Evolutionary conservation across 2,113 vertebrate genomes (phyloP), one percentile per base, ranked within the genome.

Genomic region (Parotia lawesii): DNA sequence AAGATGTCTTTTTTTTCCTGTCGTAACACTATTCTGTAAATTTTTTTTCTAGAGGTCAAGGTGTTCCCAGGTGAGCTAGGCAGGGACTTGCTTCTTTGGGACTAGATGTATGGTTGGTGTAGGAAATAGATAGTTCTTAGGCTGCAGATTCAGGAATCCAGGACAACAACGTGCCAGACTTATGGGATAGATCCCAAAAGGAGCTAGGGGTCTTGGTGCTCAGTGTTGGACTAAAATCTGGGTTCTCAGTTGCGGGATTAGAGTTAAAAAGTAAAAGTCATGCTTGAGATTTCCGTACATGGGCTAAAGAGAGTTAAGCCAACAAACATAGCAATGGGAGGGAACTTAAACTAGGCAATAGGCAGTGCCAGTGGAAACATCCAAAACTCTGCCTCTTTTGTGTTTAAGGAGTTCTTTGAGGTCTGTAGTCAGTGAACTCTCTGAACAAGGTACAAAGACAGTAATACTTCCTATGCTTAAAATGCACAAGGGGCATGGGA

Each of bases 401-500:
- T 89, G 17, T 86, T 86, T 50, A 50, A 54, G 69, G 53, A 74
- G 21, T 14, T 93, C 58, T 96, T 95, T 90, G 78, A 90, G 85
- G 54, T 91, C 62, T 92, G 54, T 6, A 77, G 50, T 80, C 67
- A 67, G 82, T 62, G 85, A 95, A 90, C 79, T 85, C 85, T 70
- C n/a, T 48, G 85, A 91, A 65, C 66, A 57, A 65, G 42, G 78
- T 89, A 70, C 85, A 76, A 94, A 93, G 50, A 48, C 28, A 14
- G 51, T 51, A 69, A 89, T n/a, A 78, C 50, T 93, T 87, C 71
- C 66, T 90, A n/a, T 62, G 57, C 79, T 87, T 50, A 85, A 87
- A 93, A 95, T 79, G 81, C 56, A 37, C 58, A 79, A 94, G 71
- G 65, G 61, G 29, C 81, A 73, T 42, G 54, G 50, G 45, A 89